Percentiles rank a stretch among this genome's conserved stretches.
Conservation (phyloP, 2,797 vertebrate species). For the Artibeus lituratus region DNA sequence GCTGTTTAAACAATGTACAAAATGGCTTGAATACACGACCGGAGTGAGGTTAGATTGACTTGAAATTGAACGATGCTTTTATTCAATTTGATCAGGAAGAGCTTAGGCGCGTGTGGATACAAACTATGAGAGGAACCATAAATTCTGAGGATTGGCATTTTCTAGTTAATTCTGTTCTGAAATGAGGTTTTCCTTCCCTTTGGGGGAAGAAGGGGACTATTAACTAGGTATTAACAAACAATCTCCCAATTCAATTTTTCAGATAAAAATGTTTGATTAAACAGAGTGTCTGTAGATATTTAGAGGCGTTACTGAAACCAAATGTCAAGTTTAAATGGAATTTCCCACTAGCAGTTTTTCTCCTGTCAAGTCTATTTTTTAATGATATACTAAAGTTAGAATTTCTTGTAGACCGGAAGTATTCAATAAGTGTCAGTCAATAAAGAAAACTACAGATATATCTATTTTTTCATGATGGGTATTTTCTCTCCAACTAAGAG, state of each 20-base stretch:
- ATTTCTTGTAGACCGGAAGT: neutral
- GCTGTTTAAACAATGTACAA: neutral
- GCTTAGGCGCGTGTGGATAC: conserved; percentile 25
- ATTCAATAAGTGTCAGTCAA: conserved; percentile 4
- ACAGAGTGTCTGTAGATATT: conserved; percentile 58
- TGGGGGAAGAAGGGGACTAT: conserved; percentile 60
- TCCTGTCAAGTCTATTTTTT: neutral
- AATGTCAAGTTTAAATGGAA: conserved; percentile 20
- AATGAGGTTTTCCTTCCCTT: conserved; percentile 60
- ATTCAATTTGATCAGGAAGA: conserved; percentile 42
- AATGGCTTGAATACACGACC: neutral
- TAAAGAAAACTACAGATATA: neutral
- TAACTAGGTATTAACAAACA: conserved; percentile 66
- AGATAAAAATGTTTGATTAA: conserved; percentile 74
- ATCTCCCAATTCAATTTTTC: conserved; percentile 63
- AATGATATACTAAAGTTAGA: neutral
- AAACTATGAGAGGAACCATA: conserved; percentile 29
- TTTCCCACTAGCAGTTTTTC: neutral
- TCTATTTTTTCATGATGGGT: neutral
- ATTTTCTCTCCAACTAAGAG: neutral
- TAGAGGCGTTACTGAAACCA: conserved; percentile 43
- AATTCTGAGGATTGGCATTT: conserved; percentile 58
- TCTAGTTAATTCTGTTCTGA: conserved; percentile 61
- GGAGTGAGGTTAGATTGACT: neutral
- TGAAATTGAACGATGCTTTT: conserved; percentile 15